Evolutionary conservation across 2,888 invertebrate genomes (phyloP), one percentile per base, ranked within the genome.

Genomic region (Myathropa florea): DNA sequence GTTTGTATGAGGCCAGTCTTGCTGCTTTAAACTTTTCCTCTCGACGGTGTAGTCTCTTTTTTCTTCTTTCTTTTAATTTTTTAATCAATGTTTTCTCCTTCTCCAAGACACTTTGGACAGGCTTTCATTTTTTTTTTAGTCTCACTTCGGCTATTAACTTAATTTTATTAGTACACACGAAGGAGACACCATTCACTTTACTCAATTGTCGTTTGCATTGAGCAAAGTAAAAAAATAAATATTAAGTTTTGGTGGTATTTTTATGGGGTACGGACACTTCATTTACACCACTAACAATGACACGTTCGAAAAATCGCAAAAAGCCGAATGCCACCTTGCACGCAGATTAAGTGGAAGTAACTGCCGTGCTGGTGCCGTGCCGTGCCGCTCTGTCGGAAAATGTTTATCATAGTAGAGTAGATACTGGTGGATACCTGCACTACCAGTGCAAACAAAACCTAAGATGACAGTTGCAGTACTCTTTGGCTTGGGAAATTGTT

Each of bases 21-120:
- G 77, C 78, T 78, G 60, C 70, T 75, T 78, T 64, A 68, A 81
- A 85, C 84, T 85, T 85, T 85, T 85, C 81, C 76, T 82, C 85
- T 86, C 78, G 57, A 78, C 73, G 68, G 72, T 39, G 21, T 53
- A 18, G 12, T 18, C n/a, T n/a, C n/a, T n/a, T 30, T 61, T 76
- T 26, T 65, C 30, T 61, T 33, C 46, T 59, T 59, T 10, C 0
- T 26, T 21, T 24, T 33, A 10, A 12, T 30, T 77, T 60, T 64
- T 65, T 59, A 72, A 77, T 57, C 63, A 77, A 73, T 67, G 55
- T 73, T 78, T 78, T 73, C 68, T 71, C 30, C 39, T 26, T 73
- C 64, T 64, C 46, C 61, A 75, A 71, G 46, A n/a, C 70, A 79
- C 70, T 79, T 67, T 55, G 46, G 71, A 53, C 59, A 53, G 60